Base-by-base conservation (phyloP, 2,888 invertebrate species). In the Archaeoteleia sp. region DNA sequence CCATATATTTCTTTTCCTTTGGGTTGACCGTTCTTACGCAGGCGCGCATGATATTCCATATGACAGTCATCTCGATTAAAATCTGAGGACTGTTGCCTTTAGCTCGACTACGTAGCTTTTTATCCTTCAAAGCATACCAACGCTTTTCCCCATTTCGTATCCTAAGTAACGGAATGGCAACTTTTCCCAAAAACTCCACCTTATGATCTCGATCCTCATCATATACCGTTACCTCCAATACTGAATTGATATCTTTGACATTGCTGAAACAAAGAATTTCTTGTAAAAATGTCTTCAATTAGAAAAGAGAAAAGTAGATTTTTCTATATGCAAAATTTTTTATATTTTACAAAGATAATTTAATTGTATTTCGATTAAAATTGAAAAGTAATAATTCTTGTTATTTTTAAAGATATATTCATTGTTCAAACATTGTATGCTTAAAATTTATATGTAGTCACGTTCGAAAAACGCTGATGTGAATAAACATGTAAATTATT, bases 171-270 rank as follows among this genome's bases (percentile, higher is more conserved):
- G 98, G 98, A 74, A 98, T 91, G 1, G 92, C 91, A 6, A 98
- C 87, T 85, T 95, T 96, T 0, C 99, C 99, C 8, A 99, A 87
- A 84, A 99, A 99, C 85, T 99, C 98, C 7, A 96, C 97, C 85
- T 98, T 98, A 85, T 98, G 97, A 83, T 97, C 97, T 65, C 97
- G 91, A 85, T 99, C 98, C 86, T 99, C 98, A 81, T 99, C 98
- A 85, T 93, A 98, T 0, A 99, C 96, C 0, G 98, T 98, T 46
- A 99, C 88, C 81, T 99, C 98, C 71, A 99, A 87, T 42, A 95
- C 91, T 48, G 96, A 94, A 78, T 97, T 96, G 72, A 99, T 95
- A 83, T 99, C 99, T 82, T 97, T 95, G n/a, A 95, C 91, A 85
- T 95, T 95, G 82, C 93, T 93, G 85, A 51, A 88, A 87, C 2